Evolutionary conservation across 92 coral and sea anemone species (phyloP), one percentile per base, ranked within the genome.

Genomic region (Galaxea fascicularis): DNA sequence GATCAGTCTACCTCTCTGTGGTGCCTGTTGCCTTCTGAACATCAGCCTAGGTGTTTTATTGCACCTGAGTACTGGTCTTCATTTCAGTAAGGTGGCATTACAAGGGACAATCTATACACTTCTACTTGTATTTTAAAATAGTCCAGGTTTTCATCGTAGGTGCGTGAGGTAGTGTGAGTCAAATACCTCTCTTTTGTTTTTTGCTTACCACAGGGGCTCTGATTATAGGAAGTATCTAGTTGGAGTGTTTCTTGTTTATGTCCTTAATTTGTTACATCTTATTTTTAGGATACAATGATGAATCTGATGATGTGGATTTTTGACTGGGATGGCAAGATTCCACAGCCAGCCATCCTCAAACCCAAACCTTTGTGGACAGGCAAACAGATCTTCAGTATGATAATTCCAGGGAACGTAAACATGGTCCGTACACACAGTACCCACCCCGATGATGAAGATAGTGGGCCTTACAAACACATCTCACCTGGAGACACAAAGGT

Each of bases 401-500:
- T 97, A 73, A 97, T 97, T 66, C 99, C 99, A 59, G 96, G 94
- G 73, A 95, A 97, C 52, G 98, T 97, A 49, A 97, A 97, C 63
- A 93, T 94, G 84, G 88, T 97, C 75, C 81, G 99, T 68, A 92
- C 95, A 15, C 99, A 97, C 91, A 97, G 99, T 72, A 97, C 99
- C 41, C 99, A 97, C 69, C 99, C 99, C 49, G 99, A 97, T 79
- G 98, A 97, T 68, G 99, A 97, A 74, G 99, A 97, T 65, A 92
- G 96, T 21, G 99, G 99, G 0, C 97, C 98, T 0, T 97, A 94
- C 89, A 97, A 89, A 73, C 90, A 92, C 82, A 97, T 94, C 64
- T 97, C 99, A 44, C 99, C 99, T 74, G 99, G 99, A 52, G 99
- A 97, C 78, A 97, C 99, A 24, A 97, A 89, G 93, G 99, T 94